phyloP scores from a whole-genome alignment of 2,888 invertebrate species.

The Lochmaea capreae region DNA sequence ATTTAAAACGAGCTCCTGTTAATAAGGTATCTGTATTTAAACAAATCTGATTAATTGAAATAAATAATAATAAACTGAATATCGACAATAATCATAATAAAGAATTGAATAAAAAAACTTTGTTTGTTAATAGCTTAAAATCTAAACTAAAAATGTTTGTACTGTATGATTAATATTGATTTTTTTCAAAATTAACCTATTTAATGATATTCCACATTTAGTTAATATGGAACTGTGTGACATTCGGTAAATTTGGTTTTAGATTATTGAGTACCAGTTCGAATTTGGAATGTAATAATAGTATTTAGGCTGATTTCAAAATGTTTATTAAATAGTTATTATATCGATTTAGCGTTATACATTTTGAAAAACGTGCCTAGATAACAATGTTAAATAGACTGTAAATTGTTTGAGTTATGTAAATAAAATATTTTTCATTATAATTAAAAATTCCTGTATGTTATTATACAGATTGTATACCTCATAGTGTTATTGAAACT shows the following conservation, averaged over 20 bases:
- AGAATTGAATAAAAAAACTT: not conserved
- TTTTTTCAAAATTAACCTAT: not conserved
- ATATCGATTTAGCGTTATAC: not conserved
- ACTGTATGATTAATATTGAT: not conserved
- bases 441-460: not conserved
- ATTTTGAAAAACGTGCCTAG: not conserved
- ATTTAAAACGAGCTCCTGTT: no score
- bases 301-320: not conserved
- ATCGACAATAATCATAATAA: constrained; percentile 1
- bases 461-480: not conserved
- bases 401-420: constrained; percentile 11
- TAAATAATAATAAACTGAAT: not conserved
- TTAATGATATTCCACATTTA: no score
- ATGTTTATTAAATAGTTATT: not conserved
- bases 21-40: not conserved
- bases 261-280: not conserved
- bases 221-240: not conserved
- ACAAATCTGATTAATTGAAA: not conserved
- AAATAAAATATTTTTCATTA: constrained; percentile 4
- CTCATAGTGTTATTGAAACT: not conserved
- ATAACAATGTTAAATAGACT: not conserved
- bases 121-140: not conserved
- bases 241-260: not conserved
- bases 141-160: not conserved
- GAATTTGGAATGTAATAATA: not conserved